Evolutionary conservation across 2,113 vertebrate species (phyloP).

Genomic region (Gopherus flavomarginatus): DNA sequence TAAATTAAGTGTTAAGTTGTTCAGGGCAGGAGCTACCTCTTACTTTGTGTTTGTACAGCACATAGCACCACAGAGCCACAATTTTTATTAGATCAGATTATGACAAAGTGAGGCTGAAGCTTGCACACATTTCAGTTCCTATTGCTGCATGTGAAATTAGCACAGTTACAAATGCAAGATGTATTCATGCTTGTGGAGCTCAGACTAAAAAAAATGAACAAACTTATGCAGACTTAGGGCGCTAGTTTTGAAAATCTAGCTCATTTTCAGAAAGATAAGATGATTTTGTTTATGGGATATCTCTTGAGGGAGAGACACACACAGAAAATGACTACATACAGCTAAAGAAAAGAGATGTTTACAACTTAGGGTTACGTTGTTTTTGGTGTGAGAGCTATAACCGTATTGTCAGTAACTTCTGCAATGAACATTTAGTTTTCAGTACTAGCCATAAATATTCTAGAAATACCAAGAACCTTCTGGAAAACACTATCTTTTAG

Average conservation of each 20-base stretch:
- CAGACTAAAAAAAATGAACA: neutral
- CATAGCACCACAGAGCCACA: neutral
- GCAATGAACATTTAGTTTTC: rapidly evolving
- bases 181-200: neutral
- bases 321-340: neutral
- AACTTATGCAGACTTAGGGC: neutral
- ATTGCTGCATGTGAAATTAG: no score
- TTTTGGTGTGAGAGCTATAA: neutral
- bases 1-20: neutral
- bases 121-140: neutral
- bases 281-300: neutral
- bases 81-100: neutral
- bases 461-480: neutral
- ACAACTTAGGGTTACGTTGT: neutral
- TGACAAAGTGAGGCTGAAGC: neutral
- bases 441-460: neutral
- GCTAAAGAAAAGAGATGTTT: neutral
- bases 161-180: no score
- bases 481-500: rapidly evolving
- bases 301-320: neutral
- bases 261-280: neutral
- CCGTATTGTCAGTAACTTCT: neutral
- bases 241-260: neutral
- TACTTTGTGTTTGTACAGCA: neutral
- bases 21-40: neutral